phyloP scores from a whole-genome alignment of 2,888 invertebrate species.

The Macrophya annulata region DNA sequence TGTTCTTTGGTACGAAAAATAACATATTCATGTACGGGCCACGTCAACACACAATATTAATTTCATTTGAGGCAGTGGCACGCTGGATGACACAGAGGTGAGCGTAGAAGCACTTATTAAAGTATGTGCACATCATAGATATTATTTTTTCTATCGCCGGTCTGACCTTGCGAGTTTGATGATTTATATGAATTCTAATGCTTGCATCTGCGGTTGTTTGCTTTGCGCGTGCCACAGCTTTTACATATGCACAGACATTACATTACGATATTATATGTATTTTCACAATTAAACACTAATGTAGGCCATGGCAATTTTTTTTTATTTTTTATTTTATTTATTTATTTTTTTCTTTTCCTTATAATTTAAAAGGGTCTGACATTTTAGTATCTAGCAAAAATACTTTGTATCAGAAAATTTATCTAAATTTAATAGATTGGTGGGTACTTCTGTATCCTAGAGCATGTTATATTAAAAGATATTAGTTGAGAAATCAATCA shows the following conservation, averaged over 20 bases:
- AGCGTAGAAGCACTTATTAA: slow-evolving; percentile 15
- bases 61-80: slow-evolving; percentile 40
- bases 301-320: slow-evolving; percentile 75
- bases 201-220: slow-evolving; percentile 34
- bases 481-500: slow-evolving; percentile 27
- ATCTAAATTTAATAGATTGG: slow-evolving; percentile 15
- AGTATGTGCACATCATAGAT: slow-evolving; percentile 8
- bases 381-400: slow-evolving; percentile 38
- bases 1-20: slow-evolving; percentile 28
- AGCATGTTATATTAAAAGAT: neutral
- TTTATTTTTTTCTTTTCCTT: slow-evolving; percentile 67
- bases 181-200: neutral
- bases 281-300: slow-evolving; percentile 70
- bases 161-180: neutral
- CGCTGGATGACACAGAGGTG: slow-evolving; percentile 17
- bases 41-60: slow-evolving; percentile 49
- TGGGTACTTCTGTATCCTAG: slow-evolving; percentile 1
- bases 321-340: too few species aligned
- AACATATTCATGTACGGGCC: slow-evolving; percentile 49
- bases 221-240: slow-evolving; percentile 35
- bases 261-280: slow-evolving; percentile 58
- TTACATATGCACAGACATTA: slow-evolving; percentile 55
- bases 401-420: slow-evolving; percentile 29
- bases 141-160: neutral
- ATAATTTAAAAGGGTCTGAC: slow-evolving; percentile 67